Evolutionary conservation across 2,888 invertebrate species (phyloP).

Genomic region (Aspidapion aeneum): DNA sequence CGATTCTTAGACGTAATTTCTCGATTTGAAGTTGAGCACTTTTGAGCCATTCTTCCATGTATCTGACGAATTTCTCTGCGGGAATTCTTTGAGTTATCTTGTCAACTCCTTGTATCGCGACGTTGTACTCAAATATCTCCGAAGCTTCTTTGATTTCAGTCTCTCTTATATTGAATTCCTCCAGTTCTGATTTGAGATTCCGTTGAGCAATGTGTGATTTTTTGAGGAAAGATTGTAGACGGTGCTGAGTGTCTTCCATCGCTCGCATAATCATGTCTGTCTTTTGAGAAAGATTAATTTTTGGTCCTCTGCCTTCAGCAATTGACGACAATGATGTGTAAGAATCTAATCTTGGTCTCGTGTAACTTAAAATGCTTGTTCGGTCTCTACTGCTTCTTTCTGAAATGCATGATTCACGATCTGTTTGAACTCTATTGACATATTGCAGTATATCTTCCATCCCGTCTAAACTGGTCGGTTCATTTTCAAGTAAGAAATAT

Average conservation of each 20-base stretch:
- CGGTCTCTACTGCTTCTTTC: slow-evolving; percentile 5
- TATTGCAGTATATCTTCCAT: slow-evolving; percentile 21
- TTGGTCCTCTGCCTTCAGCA: slow-evolving; percentile 29
- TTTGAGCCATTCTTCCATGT: slow-evolving; percentile 60
- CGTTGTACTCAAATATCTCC: slow-evolving; percentile 51
- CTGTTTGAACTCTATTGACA: neutral
- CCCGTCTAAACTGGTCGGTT: slow-evolving; percentile 26
- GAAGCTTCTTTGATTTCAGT: slow-evolving; percentile 51
- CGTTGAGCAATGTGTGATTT: slow-evolving; percentile 28
- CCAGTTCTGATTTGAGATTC: slow-evolving; percentile 31
- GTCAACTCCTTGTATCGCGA: slow-evolving; percentile 46
- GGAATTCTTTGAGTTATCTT: slow-evolving; percentile 59
- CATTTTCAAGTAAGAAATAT: slow-evolving; percentile 27
- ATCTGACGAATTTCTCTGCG: slow-evolving; percentile 54
- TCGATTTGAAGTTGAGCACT: slow-evolving; percentile 54
- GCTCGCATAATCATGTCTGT: slow-evolving; percentile 34
- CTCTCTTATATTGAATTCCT: slow-evolving; percentile 55
- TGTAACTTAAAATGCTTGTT: slow-evolving; percentile 5
- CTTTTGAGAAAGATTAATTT: slow-evolving; percentile 31
- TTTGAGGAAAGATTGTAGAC: slow-evolving; percentile 26
- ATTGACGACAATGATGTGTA: slow-evolving; percentile 24
- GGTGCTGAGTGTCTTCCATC: slow-evolving; percentile 31
- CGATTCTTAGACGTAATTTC: slow-evolving; percentile 56
- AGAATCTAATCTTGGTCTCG: slow-evolving; percentile 19
- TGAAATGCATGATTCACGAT: neutral